Evolutionary conservation across 2,113 vertebrate species (phyloP).

Genomic region (Smithornis capensis): DNA sequence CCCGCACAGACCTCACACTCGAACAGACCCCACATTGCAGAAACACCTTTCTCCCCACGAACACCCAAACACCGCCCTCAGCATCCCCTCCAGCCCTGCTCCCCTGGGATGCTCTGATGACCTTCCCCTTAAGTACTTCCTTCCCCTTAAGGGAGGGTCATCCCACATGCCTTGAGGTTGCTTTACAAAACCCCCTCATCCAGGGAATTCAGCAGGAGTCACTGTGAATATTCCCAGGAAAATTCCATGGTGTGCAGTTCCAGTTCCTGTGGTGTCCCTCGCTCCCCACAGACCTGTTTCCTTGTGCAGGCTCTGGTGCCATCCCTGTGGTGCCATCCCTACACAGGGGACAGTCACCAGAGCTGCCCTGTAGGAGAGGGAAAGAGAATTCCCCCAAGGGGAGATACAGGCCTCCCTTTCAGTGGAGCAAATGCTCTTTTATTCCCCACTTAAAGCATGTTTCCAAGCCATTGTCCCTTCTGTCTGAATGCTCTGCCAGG

Average conservation of each 20-base stretch:
- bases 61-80: neutral
- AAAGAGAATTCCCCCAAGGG: neutral
- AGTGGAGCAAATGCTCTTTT: neutral
- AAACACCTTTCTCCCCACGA: rapidly evolving
- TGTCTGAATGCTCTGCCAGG: neutral
- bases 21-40: rapidly evolving
- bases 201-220: neutral
- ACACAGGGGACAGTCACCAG: neutral
- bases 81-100: neutral
- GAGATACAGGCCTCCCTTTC: neutral
- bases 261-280: rapidly evolving
- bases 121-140: neutral
- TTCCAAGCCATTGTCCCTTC: neutral
- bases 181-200: neutral
- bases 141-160: too few species aligned
- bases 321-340: neutral
- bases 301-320: neutral
- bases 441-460: neutral
- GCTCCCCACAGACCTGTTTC: neutral
- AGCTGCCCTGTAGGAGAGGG: neutral
- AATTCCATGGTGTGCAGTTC: neutral
- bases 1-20: too few species aligned
- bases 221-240: neutral
- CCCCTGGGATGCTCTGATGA: rapidly evolving
- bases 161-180: rapidly evolving